Conservation (phyloP, 2,113 vertebrate species). For the Sylvietta virens region DNA sequence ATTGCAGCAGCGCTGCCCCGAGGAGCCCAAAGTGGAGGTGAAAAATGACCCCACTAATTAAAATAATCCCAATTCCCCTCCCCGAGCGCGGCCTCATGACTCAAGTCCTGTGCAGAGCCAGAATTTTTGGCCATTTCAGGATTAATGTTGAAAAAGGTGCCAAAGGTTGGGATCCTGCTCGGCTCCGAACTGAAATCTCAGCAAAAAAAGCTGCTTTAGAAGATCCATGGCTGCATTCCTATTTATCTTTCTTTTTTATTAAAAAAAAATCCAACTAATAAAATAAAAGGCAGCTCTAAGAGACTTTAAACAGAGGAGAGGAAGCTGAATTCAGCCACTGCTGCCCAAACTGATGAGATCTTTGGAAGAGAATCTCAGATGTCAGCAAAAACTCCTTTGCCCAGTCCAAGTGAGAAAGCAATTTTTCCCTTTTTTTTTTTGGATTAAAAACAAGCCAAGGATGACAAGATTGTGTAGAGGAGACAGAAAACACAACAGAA, state of each 20-base stretch:
- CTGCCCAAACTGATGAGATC: background rate
- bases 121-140: background rate
- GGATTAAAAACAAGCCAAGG: background rate
- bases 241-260: slow-evolving; percentile 53
- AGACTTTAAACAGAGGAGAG: background rate
- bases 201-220: background rate
- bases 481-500: background rate
- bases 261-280: slow-evolving; percentile 19
- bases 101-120: background rate
- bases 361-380: background rate
- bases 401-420: background rate
- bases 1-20: background rate
- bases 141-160: background rate
- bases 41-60: background rate
- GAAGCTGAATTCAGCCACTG: background rate
- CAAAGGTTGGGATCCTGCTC: background rate
- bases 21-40: background rate
- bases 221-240: slow-evolving; percentile 17
- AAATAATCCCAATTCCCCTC: background rate
- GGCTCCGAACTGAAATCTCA: background rate
- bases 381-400: slow-evolving; percentile 23
- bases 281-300: slow-evolving; percentile 2
- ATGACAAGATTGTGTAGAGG: background rate
- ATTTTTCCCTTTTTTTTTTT: background rate
- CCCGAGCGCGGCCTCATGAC: background rate